phyloP scores from a whole-genome alignment of 30 jellyfish, hydroid and myxozoan genomes.

The Aurelia coerulea region DNA sequence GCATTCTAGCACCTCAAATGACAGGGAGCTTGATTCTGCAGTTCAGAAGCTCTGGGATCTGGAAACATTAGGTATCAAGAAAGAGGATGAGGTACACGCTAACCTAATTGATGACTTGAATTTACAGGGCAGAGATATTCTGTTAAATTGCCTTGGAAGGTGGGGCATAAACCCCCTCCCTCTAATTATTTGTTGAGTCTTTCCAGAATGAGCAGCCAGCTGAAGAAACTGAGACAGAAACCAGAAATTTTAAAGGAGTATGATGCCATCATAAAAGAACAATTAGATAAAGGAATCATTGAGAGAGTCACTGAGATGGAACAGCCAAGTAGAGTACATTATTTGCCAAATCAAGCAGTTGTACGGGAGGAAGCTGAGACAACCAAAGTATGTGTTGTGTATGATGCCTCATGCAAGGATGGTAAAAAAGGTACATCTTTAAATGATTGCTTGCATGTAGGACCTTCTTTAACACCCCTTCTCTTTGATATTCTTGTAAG shows the following conservation, averaged over 20 bases:
- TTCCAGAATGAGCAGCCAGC: slow-evolving; percentile 44
- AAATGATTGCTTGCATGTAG: too few relatives aligned
- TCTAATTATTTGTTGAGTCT: slow-evolving; percentile 19
- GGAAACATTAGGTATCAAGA: slow-evolving; percentile 58
- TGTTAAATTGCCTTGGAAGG: slow-evolving; percentile 70
- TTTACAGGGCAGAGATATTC: slow-evolving; percentile 65
- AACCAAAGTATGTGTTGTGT: too few relatives aligned
- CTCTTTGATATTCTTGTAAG: too few relatives aligned
- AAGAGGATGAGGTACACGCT: slow-evolving; percentile 49
- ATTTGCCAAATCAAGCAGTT: too few relatives aligned
- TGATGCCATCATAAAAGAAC: slow-evolving; percentile 41
- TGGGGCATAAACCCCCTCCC: slow-evolving; percentile 68
- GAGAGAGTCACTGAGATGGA: slow-evolving; percentile 63
- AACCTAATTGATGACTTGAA: slow-evolving; percentile 29
- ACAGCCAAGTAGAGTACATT: too few relatives aligned
- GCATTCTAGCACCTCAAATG: neutral
- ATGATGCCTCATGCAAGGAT: too few relatives aligned
- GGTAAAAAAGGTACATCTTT: too few relatives aligned
- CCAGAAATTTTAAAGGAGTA: slow-evolving; percentile 45
- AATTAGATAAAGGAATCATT: slow-evolving; percentile 38
- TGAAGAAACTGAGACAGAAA: slow-evolving; percentile 39
- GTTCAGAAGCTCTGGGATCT: slow-evolving; percentile 55
- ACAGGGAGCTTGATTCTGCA: neutral
- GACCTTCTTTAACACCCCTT: too few relatives aligned
- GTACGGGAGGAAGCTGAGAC: too few relatives aligned